Percentiles rank a stretch among this genome's conserved stretches.
These are phyloP conservation scores for Leucania comma DNA, from an alignment of 2,888 invertebrate species.

Conservation along the genomic window DNA sequence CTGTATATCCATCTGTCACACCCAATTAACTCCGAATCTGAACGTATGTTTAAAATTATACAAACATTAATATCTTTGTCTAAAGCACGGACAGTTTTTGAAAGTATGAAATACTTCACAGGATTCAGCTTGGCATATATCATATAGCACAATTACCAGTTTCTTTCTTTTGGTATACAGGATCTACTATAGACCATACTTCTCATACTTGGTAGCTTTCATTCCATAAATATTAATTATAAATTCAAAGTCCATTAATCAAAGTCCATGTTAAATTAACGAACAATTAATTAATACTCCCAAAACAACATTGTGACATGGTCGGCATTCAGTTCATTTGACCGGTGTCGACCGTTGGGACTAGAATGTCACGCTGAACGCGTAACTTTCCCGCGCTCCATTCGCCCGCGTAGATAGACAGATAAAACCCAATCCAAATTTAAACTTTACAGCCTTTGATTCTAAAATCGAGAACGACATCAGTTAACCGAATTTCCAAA, in stretches of 20 bases:
- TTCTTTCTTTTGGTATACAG: background rate
- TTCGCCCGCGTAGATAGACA: slow-evolving; percentile 60
- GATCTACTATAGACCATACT: background rate
- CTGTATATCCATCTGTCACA: too few relatives aligned
- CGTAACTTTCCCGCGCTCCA: slow-evolving; percentile 44
- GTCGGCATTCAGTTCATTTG: slow-evolving; percentile 46
- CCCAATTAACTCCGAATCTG: too few relatives aligned
- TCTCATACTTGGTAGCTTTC: background rate
- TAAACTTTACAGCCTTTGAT: slow-evolving; percentile 49
- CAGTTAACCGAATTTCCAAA: slow-evolving; percentile 56
- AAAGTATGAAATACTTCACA: background rate
- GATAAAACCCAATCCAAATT: slow-evolving; percentile 62
- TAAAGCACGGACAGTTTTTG: background rate
- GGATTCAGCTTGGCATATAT: background rate
- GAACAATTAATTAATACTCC: slow-evolving; percentile 45
- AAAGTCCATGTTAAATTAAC: slow-evolving; percentile 41
- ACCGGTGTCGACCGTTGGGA: slow-evolving; percentile 48
- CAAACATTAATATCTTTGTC: background rate
- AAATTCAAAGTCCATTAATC: slow-evolving; percentile 34
- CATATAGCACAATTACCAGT: background rate
- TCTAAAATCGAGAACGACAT: slow-evolving; percentile 39
- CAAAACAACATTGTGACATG: slow-evolving; percentile 54
- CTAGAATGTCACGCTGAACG: slow-evolving; percentile 46
- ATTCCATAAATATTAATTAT: background rate
- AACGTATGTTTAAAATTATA: too few relatives aligned